These are phyloP conservation scores for Akabosia matsudoensis DNA, from an alignment of 1,140 invertebrate species.

Conservation along the genomic window DNA sequence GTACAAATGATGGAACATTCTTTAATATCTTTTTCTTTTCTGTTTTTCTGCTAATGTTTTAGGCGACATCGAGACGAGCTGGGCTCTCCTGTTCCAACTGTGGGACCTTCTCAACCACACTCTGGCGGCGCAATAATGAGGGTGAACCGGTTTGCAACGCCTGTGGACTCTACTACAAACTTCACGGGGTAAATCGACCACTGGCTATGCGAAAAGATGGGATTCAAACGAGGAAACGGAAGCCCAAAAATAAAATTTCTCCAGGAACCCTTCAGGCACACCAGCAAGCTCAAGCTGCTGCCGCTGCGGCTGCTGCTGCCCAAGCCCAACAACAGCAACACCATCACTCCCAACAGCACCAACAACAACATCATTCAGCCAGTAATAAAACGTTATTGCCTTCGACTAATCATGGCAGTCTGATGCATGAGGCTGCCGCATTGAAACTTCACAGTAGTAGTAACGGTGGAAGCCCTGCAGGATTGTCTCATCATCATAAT, in stretches of 20 bases:
- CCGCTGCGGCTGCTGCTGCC: background rate
- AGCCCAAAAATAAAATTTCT: conserved; percentile 61
- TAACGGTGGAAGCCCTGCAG: background rate
- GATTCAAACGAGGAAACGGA: conserved; percentile 87
- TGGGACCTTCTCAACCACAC: conserved; percentile 74
- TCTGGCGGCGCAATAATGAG: conserved; percentile 79
- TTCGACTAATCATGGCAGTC: background rate
- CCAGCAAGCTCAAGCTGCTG: background rate
- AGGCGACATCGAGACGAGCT: conserved; percentile 70
- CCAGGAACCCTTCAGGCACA: background rate
- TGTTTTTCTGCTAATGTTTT: conserved; percentile 39
- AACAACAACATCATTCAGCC: background rate
- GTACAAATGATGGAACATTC: conserved; percentile 9
- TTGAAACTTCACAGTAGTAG: conserved; percentile 3
- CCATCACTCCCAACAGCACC: conserved; percentile 7
- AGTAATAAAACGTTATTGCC: conserved; percentile 18
- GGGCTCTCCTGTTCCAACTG: conserved; percentile 90
- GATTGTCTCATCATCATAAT: conserved; percentile 14
- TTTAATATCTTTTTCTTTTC: background rate
- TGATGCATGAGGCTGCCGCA: background rate
- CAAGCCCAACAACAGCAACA: conserved; percentile 16
- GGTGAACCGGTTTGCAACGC: conserved; percentile 72
- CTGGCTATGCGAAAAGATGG: conserved; percentile 93
- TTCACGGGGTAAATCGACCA: conserved; percentile 79
- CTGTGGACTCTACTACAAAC: conserved; percentile 87